Conservation (phyloP, 2,888 invertebrate species). For the Toxonevra muliebris region DNA sequence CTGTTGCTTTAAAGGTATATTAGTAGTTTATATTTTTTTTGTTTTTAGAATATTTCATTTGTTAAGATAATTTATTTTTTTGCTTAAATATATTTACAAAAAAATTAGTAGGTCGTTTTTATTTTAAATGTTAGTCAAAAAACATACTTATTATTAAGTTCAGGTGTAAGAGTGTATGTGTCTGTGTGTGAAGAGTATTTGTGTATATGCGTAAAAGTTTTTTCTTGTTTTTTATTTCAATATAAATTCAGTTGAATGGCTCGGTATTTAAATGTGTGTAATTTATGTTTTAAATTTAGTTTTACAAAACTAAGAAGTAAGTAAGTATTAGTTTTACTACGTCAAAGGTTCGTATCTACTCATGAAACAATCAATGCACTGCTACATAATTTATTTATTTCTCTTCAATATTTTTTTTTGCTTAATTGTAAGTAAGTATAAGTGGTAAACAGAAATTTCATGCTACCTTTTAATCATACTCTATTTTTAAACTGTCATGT, state of each 20-base stretch:
- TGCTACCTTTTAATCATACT: no score
- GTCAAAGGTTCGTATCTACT: no score
- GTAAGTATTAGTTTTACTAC: no score
- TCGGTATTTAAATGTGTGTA: constrained; percentile 56
- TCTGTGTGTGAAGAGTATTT: constrained; percentile 27
- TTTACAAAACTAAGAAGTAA: constrained; percentile 11
- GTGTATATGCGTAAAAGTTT: constrained; percentile 43
- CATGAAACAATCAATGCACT: no score
- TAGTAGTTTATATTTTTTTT: not conserved
- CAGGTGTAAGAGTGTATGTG: no score
- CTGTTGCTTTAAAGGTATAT: no score
- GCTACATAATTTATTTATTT: constrained; percentile 24
- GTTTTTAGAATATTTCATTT: no score
- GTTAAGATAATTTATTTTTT: no score
- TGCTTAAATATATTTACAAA: constrained; percentile 4
- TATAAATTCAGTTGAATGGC: constrained; percentile 64
- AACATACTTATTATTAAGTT: no score
- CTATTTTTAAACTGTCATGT: no score
- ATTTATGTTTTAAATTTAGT: constrained; percentile 39
- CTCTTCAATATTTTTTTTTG: constrained; percentile 13
- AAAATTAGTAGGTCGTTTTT: constrained; percentile 3
- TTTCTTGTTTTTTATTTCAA: constrained; percentile 29
- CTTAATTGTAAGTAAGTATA: constrained; percentile 10
- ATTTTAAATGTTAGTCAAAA: no score
- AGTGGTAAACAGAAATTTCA: no score